Base-by-base conservation (phyloP, 2,113 vertebrate species). In the Recurvirostra avosetta region DNA sequence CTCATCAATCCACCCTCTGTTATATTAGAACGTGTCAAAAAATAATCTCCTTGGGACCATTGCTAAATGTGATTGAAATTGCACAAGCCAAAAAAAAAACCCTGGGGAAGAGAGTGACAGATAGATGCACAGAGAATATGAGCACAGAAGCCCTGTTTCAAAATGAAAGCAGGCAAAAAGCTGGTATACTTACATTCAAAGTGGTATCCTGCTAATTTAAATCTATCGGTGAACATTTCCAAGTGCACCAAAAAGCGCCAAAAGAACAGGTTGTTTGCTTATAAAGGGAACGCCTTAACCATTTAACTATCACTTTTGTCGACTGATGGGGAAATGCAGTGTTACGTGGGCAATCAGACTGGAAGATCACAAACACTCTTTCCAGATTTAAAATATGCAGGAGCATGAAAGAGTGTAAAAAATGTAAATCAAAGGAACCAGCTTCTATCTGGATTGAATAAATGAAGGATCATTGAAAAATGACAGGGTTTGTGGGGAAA, bases 401-500 rank as follows among this genome's bases (percentile, higher is more conserved):
- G 78, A 95, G 66, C 49, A 81, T 61, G 83, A 55, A 75, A 67
- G 49, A 81, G 91, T 97, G 92, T 94, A 97, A 96, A 94, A 96
- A 97, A 95, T 95, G 95, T 92, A 97, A 96, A 96, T 95, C 62
- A 68, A 94, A 94, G 65, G 85, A 96, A 95, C 82, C 82, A 86
- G 84, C 62, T 93, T 78, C 83, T 95, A 74, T 98, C 91, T 95
- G 62, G 40, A 96, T 75, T 67, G 91, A 62, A 95, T 56, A 95
- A 78, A 90, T 88, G 55, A 91, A 95, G 74, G 68, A 96, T 97
- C 95, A 96, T 94, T 92, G 93, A 96, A 93, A 96, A 96, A 97
- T 95, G 95, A 97, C 95, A 97, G 91, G 91, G 94, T 96, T 94
- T 95, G 92, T 92, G 86, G 95, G 95, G 86, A 94, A 97, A 97